Base-by-base conservation (phyloP, 2,113 vertebrate genomes). In the Toxotes chatareus region DNA sequence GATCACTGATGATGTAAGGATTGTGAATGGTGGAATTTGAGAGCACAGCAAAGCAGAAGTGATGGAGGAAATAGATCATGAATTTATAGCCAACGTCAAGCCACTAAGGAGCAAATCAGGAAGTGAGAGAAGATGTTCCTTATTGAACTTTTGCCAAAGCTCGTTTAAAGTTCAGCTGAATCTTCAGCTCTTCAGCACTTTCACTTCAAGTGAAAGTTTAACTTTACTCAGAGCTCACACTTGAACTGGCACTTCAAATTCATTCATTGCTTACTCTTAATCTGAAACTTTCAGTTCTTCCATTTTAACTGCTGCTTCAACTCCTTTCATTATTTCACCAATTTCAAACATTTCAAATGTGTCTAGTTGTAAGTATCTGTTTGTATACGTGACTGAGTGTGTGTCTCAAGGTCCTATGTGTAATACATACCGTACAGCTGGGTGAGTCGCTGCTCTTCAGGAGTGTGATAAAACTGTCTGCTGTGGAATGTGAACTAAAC, bases 401-500 rank as follows among this genome's bases (percentile, higher is more conserved):
- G 36, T 77, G 46, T 73, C 60, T 53, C 31, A 27, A 51, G 16
- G 27, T 4, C 40, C 3, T 27, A 19, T 51, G 47, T 44, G 21
- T 71, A 31, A 32, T 7, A 57, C 32, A 38, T 27, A 44, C 32
- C n/a, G 8, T 56, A 46, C 5, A 46, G 40, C 17, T 59, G 74
- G 11, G 4, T 49, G 16, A 36, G 44, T 73, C 42, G 27, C 14
- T 21, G 74, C 19, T n/a, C 47, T 76, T 71, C 31, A 59, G 21
- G 7, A 70, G 21, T 27, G 32, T 38, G 32, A 73, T 62, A 34
- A 80, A 80, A 49, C 60, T 57, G 21, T 78, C 47, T 62, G 56
- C 66, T 42, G 34, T 46, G 71, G 34, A 17, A 67, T 61, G 53
- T 84, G 61, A 66, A 47, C 12, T n/a, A 62, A 72, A 68, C 72